Percentiles rank a stretch among this genome's conserved stretches.
Evolutionary conservation across 2,113 vertebrate species (phyloP).

Genomic region (Vombatus ursinus): DNA sequence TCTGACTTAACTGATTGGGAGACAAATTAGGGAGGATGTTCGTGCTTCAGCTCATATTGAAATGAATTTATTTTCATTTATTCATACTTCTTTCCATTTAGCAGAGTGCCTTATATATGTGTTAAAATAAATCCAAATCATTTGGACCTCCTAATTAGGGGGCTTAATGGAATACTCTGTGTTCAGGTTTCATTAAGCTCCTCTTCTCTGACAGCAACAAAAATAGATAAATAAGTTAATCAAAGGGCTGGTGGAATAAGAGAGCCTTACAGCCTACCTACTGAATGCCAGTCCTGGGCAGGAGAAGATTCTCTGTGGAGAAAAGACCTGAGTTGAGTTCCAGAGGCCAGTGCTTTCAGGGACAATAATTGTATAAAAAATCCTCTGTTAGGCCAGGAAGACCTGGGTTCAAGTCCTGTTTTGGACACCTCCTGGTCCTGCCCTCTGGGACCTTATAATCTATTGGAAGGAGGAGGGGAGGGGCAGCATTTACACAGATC

Average conservation of each 20-base stretch:
- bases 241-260: constrained; percentile 67
- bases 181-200: constrained; percentile 41
- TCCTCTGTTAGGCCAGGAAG: neutral
- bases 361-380: neutral
- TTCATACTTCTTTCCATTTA: constrained; percentile 9
- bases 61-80: constrained; percentile 70
- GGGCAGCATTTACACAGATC: no score
- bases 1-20: constrained; percentile 63
- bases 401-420: neutral
- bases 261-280: neutral
- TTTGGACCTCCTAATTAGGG: constrained; percentile 58
- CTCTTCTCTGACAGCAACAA: constrained; percentile 64
- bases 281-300: constrained; percentile 43
- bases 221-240: constrained; percentile 73
- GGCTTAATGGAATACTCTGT: constrained; percentile 36
- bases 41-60: constrained; percentile 43
- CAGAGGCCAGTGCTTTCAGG: neutral
- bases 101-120: neutral
- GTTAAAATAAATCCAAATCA: constrained; percentile 62
- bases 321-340: constrained; percentile 1
- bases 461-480: neutral
- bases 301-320: constrained; percentile 6
- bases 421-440: neutral
- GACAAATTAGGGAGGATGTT: constrained; percentile 40
- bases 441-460: neutral